These are phyloP conservation scores for Oryzias celebensis DNA, from an alignment of 2,113 vertebrate genomes.

Conservation along the genomic window DNA sequence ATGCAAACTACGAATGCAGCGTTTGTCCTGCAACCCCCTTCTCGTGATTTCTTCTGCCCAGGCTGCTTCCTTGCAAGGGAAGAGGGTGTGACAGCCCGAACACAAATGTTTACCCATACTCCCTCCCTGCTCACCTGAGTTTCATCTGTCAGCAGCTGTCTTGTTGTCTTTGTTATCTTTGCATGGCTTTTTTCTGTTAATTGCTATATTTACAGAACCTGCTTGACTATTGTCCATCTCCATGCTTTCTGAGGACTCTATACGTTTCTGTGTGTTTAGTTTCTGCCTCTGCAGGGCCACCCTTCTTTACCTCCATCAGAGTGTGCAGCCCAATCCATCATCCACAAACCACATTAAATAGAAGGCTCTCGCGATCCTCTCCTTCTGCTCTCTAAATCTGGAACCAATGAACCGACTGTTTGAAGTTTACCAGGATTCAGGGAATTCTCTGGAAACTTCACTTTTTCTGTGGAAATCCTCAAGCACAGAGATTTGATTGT, in stretches of 20 bases:
- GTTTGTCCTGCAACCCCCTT: background rate
- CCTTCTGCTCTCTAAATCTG: background rate
- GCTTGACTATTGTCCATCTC: background rate
- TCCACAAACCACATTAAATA: conserved; percentile 21
- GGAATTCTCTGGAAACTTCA: conserved; percentile 28
- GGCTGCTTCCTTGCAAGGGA: conserved; percentile 43
- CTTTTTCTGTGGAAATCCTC: conserved; percentile 10
- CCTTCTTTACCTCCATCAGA: conserved; percentile 1
- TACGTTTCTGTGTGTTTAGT: background rate
- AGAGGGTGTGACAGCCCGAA: conserved; percentile 48
- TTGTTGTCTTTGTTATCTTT: background rate
- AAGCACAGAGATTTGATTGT: conserved; percentile 28
- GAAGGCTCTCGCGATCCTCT: conserved; percentile 15
- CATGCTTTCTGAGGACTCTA: background rate
- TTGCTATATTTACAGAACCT: background rate
- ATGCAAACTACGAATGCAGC: background rate
- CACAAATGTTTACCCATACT: conserved; percentile 73
- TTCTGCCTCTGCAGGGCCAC: conserved; percentile 17
- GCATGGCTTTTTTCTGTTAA: background rate
- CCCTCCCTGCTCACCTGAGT: conserved; percentile 52
- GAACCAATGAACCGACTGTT: conserved; percentile 8
- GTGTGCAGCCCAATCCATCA: conserved; percentile 17
- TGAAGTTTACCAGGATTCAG: conserved; percentile 15
- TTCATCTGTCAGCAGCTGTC: conserved; percentile 50
- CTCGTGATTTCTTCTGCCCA: conserved; percentile 33